These are phyloP conservation scores for Aphis craccivora DNA, from an alignment of 1,140 invertebrate species.

Conservation along the genomic window DNA sequence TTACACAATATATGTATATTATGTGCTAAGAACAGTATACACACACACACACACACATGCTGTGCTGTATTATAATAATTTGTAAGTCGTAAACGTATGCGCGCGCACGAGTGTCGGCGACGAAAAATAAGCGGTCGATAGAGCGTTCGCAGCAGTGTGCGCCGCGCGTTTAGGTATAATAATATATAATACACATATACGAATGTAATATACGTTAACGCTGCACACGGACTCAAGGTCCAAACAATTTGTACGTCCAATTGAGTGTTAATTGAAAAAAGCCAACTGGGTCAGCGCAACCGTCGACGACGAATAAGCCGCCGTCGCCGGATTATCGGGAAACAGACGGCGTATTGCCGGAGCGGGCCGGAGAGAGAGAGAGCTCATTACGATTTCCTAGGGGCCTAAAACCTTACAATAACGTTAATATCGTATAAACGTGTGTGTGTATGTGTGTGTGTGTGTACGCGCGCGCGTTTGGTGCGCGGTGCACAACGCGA, in stretches of 20 bases:
- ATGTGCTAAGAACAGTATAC: not conserved
- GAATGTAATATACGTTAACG: not conserved
- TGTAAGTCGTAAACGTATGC: not conserved
- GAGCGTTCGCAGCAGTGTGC: not conserved
- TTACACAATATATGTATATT: not conserved
- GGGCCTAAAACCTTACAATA: not conserved
- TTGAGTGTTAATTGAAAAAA: conserved; percentile 49
- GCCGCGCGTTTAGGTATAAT: not conserved
- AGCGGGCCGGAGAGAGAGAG: not conserved
- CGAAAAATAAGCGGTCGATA: conserved; percentile 8
- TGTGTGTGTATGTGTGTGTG: no score
- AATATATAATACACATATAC: not conserved
- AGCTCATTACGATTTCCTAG: not conserved
- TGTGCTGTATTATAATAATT: not conserved
- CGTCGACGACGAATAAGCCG: not conserved
- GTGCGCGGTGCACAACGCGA: not conserved
- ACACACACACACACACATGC: not conserved
- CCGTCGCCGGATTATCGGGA: not conserved
- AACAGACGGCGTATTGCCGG: not conserved
- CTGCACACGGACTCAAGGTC: conserved; percentile 15
- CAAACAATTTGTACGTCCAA: conserved; percentile 44
- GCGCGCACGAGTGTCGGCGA: not conserved
- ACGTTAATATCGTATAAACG: not conserved
- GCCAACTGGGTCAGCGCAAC: conserved; percentile 30
- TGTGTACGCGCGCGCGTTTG: no score